Base-by-base conservation (phyloP, 2,113 vertebrate species). In the Oostethus manadensis region DNA sequence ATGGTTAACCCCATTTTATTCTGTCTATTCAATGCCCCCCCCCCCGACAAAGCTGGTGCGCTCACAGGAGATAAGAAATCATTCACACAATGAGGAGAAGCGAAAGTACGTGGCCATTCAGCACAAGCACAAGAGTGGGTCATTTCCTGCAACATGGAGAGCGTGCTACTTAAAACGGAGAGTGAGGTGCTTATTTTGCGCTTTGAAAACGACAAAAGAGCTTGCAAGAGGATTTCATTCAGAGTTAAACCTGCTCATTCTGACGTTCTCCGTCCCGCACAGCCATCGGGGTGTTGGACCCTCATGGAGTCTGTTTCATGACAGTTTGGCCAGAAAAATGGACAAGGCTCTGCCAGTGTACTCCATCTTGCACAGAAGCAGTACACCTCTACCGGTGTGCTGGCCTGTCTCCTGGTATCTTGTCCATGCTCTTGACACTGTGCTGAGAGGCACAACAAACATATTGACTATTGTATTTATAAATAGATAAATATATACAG, bases 1-100 rank as follows among this genome's bases (percentile, higher is more conserved):
- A 87, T 87, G 84, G 86, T 87, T 88, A 87, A 87, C 87, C 85
- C 85, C 77, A 73, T 84, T 85, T 84, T 86, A 79, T 78, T 83
- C 77, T 63, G 68, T 84, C 84, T 84, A 83, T 87, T 88, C 82
- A 85, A 72, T 84, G 69, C 69, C 53, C 38, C 11, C 38, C 38
- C 3, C 38, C 11, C 66, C 33, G 51, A 78, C 70, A 78, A 81
- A 79, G 77, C 77, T 68, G 59, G 8, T 20, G 60, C 58, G 58
- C 77, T 71, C 79, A 56, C 74, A 65, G 71, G 51, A 61, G 72
- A 77, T 73, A 74, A 81, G 68, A 66, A 74, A 73, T 71, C 61
- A 73, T 67, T 74, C 70, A 66, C 29, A 67, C 29, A 60, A 21
- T 49, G 60, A 78, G 70, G 8, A 51, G 59, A 54, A n/a, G 68